phyloP scores from a whole-genome alignment of 2,888 invertebrate species.

The Scaptomyza caliginosa region DNA sequence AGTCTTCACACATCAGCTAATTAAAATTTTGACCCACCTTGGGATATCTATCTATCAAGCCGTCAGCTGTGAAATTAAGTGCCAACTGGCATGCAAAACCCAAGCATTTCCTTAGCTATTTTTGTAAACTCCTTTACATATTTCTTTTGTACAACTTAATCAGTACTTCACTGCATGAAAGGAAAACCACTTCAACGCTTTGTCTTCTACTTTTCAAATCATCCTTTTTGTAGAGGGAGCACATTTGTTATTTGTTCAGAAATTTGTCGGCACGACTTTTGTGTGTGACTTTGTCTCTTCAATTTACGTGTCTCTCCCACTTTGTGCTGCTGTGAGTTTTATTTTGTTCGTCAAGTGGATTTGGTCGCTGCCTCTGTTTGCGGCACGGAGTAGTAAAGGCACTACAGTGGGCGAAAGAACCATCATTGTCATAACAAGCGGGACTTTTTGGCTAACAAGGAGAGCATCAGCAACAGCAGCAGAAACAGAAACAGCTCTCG shows the following conservation, averaged over 20 bases:
- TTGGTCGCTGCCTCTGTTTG: conserved; percentile 21
- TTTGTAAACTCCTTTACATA: neutral
- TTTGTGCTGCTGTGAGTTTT: conserved; percentile 29
- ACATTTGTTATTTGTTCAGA: conserved; percentile 64
- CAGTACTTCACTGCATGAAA: conserved; percentile 9
- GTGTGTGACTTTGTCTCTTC: conserved; percentile 66
- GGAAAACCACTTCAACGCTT: neutral
- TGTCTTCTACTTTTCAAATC: conserved; percentile 25
- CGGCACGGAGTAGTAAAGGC: neutral
- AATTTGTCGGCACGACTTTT: conserved; percentile 63
- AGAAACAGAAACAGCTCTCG: conserved; percentile 10
- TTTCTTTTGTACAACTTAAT: conserved; percentile 10
- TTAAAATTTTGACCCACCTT: conserved; percentile 30
- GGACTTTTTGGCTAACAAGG: conserved; percentile 58
- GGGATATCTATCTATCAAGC: neutral
- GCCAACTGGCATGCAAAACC: conserved; percentile 62
- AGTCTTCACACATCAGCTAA: conserved; percentile 27
- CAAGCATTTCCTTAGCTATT: conserved; percentile 4
- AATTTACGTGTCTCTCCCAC: conserved; percentile 41
- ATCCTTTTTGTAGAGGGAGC: conserved; percentile 1
- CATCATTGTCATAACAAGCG: conserved; percentile 58
- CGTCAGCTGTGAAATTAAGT: conserved; percentile 26
- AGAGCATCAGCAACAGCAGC: conserved; percentile 10
- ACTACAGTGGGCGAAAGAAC: conserved; percentile 2
- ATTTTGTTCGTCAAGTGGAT: conserved; percentile 53